phyloP scores from a whole-genome alignment of 2,888 invertebrate species.

The Clostera curtula region DNA sequence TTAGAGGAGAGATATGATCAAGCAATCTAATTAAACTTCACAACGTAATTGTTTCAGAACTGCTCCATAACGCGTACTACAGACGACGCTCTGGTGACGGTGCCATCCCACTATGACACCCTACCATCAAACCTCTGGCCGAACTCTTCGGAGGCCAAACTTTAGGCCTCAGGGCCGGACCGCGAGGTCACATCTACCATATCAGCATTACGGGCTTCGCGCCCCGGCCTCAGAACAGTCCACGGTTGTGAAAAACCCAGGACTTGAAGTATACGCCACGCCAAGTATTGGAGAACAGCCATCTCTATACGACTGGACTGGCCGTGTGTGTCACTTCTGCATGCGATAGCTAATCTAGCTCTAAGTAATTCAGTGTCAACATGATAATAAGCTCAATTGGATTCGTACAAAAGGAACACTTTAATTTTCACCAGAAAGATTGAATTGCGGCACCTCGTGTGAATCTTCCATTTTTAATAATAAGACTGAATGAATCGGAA shows the following conservation, averaged over 20 bases:
- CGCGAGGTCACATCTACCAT: slow-evolving; percentile 32
- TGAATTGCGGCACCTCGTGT: slow-evolving; percentile 21
- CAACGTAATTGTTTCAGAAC: slow-evolving; percentile 66
- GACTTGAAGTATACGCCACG: slow-evolving; percentile 31
- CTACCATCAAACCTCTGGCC: slow-evolving; percentile 70
- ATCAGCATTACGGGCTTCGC: slow-evolving; percentile 43
- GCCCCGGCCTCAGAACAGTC: slow-evolving; percentile 31
- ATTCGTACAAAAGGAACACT: slow-evolving; percentile 43
- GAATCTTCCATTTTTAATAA: slow-evolving; percentile 31
- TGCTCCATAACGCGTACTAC: slow-evolving; percentile 80
- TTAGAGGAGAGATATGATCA: too few species aligned
- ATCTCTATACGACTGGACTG: slow-evolving; percentile 35
- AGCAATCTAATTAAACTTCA: too few species aligned
- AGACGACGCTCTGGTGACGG: slow-evolving; percentile 83
- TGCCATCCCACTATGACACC: slow-evolving; percentile 84
- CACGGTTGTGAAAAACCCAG: slow-evolving; percentile 60
- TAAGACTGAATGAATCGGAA: slow-evolving; percentile 46
- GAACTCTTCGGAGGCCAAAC: slow-evolving; percentile 53
- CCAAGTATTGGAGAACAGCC: slow-evolving; percentile 33
- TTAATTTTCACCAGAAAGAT: slow-evolving; percentile 16
- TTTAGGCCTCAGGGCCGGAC: slow-evolving; percentile 44
- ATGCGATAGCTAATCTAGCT: slow-evolving; percentile 20
- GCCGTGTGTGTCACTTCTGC: slow-evolving; percentile 24
- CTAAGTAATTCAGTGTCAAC: slow-evolving; percentile 11
- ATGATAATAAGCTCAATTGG: slow-evolving; percentile 37